Evolutionary conservation across 2,888 invertebrate species (phyloP).

Genomic region (Mythimna albipuncta): DNA sequence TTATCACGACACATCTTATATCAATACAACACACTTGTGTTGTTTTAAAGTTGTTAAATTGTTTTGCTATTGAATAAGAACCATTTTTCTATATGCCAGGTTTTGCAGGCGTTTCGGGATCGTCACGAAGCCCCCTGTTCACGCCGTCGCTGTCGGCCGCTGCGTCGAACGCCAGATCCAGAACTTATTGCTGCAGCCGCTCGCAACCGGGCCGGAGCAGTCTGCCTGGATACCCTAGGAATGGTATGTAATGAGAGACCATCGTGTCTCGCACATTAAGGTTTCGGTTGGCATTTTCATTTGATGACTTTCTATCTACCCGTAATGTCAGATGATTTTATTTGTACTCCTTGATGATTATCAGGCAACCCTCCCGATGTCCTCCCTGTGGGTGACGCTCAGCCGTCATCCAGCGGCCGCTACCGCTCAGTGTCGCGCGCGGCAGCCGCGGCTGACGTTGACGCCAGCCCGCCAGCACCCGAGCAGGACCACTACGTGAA

Average conservation of each 20-base stretch:
- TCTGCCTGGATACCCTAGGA: conserved; percentile 19
- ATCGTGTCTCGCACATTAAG: too few relatives aligned
- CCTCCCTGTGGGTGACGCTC: conserved; percentile 17
- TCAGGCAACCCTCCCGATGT: conserved; percentile 36
- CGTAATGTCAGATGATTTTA: too few relatives aligned
- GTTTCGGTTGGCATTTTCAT: too few relatives aligned
- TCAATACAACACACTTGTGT: too few relatives aligned
- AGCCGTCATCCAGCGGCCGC: conserved; percentile 24
- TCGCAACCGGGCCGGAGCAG: conserved; percentile 32
- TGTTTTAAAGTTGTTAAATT: too few relatives aligned
- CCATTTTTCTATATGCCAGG: conserved; percentile 8
- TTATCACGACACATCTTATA: too few relatives aligned
- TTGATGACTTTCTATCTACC: too few relatives aligned
- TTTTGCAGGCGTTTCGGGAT: conserved; percentile 9
- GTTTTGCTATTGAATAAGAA: neutral
- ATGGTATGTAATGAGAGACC: conserved; percentile 25
- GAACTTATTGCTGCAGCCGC: conserved; percentile 34
- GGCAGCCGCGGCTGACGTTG: neutral
- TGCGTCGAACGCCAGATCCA: conserved; percentile 26
- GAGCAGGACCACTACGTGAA: conserved; percentile 30
- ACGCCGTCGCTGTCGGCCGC: conserved; percentile 33
- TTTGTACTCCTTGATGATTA: neutral
- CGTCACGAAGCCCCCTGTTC: conserved; percentile 48
- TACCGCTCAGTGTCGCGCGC: conserved; percentile 14
- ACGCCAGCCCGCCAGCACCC: conserved; percentile 15